Base-by-base conservation (phyloP, 2,797 vertebrate species). In the Tachyglossus aculeatus region DNA sequence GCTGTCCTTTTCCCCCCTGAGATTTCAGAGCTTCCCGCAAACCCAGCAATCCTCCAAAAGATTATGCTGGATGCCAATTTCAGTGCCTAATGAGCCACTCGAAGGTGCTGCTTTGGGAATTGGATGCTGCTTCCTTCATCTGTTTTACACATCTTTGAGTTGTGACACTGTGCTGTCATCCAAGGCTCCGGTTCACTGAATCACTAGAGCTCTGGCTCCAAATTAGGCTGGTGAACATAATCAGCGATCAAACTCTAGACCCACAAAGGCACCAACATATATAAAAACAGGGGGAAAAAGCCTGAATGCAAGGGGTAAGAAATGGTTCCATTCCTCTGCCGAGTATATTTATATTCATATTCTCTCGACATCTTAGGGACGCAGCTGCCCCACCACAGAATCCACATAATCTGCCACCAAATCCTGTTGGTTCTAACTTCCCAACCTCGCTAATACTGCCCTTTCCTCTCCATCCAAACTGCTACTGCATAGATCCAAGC, bases 21-120 rank as follows among this genome's bases (percentile, higher is more conserved):
- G 19, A 44, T 6, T 3, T 43, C n/a, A n/a, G n/a, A n/a, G n/a
- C n/a, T n/a, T n/a, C n/a, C n/a, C n/a, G n/a, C n/a, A n/a, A n/a
- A n/a, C n/a, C n/a, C n/a, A n/a, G n/a, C n/a, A n/a, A n/a, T n/a
- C 12, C 48, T 18, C 6, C 0, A 3, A 6, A 10, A 0, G 1
- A 25, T 10, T 34, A 29, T 25, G 6, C 6, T 31, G 16, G 45
- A 48, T 27, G 45, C 41, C 11, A 48, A n/a, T 19, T n/a, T 31
- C 32, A 38, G 7, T 1, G 3, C 39, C 33, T 53, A 31, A 52
- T 14, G 39, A 67, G 33, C 25, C 18, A 13, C 4, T 24, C 41
- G 51, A 50, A 61, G 31, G 19, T 41, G 47, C 36, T 0, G 2
- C 14, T 31, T 27, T 4, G 39, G 25, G 29, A 32, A 38, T n/a